Evolutionary conservation across 2,888 invertebrate genomes (phyloP), one percentile per base, ranked within the genome.

Genomic region (Beris morrisii): DNA sequence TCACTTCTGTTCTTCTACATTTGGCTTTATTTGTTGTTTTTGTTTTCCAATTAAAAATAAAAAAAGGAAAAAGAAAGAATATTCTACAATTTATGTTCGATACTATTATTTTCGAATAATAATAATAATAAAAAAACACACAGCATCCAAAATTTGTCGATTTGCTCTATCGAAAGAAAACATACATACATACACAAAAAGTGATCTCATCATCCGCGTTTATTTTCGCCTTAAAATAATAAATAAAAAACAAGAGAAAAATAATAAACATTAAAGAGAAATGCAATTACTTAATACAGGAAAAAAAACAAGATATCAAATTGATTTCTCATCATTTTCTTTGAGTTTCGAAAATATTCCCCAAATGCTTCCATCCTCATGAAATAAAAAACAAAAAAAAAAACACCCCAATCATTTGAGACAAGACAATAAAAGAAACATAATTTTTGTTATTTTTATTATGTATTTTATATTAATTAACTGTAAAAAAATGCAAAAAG

Each of bases 121-220:
- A 28, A 64, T 13, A 45, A 28, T 13, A 30, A 55, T 31, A 55
- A 32, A 53, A 7, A 54, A 58, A 58, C 45, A 58, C 53, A 63
- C 43, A 54, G 54, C 54, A 65, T 65, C 64, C 54, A 65, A 65
- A 65, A 65, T 54, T 55, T 55, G 46, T 72, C 71, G 71, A 71
- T 71, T 72, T 74, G 74, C 74, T 76, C 73, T 74, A 50, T 52
- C 11, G 12, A 22, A n/a, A 57, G 7, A 28, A 11, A 45, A 46
- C 44, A 58, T 45, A 22, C 15, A n/a, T 67, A 69, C 69, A 31
- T 43, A 69, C 48, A 54, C 46, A 70, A 67, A 70, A 75, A 77
- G 78, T 80, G 80, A 79, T 80, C 79, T 80, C 79, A 80, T 79
- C 79, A 80, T 80, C 79, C 79, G 75, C 76, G 79, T 78, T 79